Percentiles rank a stretch among this genome's conserved stretches.
These are phyloP conservation scores for Circaetus gallicus DNA, from an alignment of 2,113 vertebrate species.

Conservation along the genomic window DNA sequence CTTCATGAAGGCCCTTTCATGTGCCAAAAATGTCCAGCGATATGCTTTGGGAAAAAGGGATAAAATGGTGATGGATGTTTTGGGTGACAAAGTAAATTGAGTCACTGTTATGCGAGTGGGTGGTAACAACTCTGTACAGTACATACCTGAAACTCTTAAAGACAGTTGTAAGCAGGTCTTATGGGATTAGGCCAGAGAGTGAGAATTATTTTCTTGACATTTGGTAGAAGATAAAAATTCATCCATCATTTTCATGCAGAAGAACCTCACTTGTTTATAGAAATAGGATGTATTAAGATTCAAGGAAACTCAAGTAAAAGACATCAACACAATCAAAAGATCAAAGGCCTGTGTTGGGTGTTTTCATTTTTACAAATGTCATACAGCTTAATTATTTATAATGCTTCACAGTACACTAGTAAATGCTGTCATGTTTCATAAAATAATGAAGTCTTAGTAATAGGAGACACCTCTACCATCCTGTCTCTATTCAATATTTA, in stretches of 20 bases:
- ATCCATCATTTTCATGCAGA: neutral
- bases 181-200: neutral
- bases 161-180: neutral
- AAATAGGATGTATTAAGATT: neutral
- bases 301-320: neutral
- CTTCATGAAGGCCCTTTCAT: neutral
- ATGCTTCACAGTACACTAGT: neutral
- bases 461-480: neutral
- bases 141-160: neutral
- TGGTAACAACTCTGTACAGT: neutral
- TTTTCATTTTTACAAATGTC: conserved; percentile 11
- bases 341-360: neutral
- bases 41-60: neutral
- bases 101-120: neutral
- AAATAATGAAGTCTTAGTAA: conserved; percentile 49
- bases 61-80: neutral
- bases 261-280: neutral
- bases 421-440: conserved; percentile 13
- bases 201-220: neutral
- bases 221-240: neutral
- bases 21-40: neutral
- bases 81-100: neutral
- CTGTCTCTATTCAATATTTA: neutral
- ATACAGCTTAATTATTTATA: conserved; percentile 36
- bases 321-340: neutral